Percentiles rank a stretch among this genome's conserved stretches.
Conservation (phyloP, 1,140 invertebrate species). For the Orius insidiosus region DNA sequence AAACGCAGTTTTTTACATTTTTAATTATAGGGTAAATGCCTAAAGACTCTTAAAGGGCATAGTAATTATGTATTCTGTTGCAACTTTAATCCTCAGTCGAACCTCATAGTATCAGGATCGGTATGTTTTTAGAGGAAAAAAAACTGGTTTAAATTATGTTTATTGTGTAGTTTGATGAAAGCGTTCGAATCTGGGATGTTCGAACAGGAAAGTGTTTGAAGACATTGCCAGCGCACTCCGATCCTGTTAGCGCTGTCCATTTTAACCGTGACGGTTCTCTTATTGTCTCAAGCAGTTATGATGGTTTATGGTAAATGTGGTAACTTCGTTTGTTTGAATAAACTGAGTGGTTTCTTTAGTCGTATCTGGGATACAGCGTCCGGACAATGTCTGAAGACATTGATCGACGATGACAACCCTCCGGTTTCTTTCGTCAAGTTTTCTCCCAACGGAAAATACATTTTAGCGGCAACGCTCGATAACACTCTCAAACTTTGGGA, state of each 20-base stretch:
- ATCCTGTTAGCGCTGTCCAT: constrained; percentile 96
- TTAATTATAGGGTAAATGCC: constrained; percentile 67
- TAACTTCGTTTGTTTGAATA: not conserved
- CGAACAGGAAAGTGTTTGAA: constrained; percentile 95
- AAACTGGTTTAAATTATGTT: constrained; percentile 3
- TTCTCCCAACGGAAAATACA: constrained; percentile 99
- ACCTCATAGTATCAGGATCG: constrained; percentile 96
- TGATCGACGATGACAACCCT: constrained; percentile 93
- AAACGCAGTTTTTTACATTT: no score
- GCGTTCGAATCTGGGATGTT: constrained; percentile 98
- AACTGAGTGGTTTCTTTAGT: constrained; percentile 38
- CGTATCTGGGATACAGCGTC: constrained; percentile 99
- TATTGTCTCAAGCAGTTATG: constrained; percentile 97
- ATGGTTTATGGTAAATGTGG: constrained; percentile 89
- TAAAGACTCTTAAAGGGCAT: constrained; percentile 97
- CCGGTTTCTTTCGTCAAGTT: constrained; percentile 99
- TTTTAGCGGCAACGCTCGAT: constrained; percentile 92
- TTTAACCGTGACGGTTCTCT: constrained; percentile 97
- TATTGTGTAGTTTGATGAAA: constrained; percentile 79
- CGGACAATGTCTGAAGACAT: constrained; percentile 96
- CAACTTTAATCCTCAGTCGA: constrained; percentile 99
- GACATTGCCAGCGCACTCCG: constrained; percentile 95
- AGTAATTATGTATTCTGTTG: constrained; percentile 99
- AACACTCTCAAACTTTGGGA: constrained; percentile 99
- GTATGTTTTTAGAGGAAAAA: constrained; percentile 32